Conservation (phyloP, 2,797 vertebrate species). For the Steatocranus sp. region DNA sequence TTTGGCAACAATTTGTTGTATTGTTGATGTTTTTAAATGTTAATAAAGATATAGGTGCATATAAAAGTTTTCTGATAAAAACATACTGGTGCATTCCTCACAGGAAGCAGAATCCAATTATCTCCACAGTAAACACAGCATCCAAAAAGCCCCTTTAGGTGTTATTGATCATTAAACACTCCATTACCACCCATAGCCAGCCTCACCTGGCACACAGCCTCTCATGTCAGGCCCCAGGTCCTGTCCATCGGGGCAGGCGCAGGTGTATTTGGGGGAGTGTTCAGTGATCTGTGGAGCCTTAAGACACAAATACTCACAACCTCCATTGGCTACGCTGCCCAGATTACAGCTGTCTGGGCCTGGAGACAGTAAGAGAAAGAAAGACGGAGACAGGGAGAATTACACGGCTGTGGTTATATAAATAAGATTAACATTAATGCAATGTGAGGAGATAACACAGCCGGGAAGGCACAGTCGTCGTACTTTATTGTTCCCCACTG, state of each 20-base stretch:
- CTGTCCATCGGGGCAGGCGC: conserved; percentile 91
- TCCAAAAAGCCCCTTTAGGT: conserved; percentile 3
- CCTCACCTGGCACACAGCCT: conserved; percentile 85
- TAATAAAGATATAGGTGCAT: not conserved
- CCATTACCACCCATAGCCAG: not conserved
- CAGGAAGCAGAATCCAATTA: not conserved
- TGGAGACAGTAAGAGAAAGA: conserved; percentile 46
- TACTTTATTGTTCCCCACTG: not conserved
- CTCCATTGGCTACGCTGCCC: conserved; percentile 86
- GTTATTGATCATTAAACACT: conserved; percentile 15
- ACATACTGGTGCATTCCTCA: not conserved
- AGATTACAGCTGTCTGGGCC: conserved; percentile 91
- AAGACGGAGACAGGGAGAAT: not conserved
- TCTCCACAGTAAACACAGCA: not conserved
- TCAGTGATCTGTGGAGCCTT: conserved; percentile 92
- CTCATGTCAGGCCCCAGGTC: conserved; percentile 92
- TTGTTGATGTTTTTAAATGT: not conserved
- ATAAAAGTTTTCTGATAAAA: not conserved
- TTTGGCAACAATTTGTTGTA: not conserved
- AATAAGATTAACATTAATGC: conserved; percentile 22
- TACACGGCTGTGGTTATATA: not conserved
- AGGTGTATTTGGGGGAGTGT: conserved; percentile 93
- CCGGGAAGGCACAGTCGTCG: not conserved
- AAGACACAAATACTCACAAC: conserved; percentile 95
- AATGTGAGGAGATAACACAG: not conserved